phyloP scores from a whole-genome alignment of 2,888 invertebrate species.

The Pegoplata infirma region DNA sequence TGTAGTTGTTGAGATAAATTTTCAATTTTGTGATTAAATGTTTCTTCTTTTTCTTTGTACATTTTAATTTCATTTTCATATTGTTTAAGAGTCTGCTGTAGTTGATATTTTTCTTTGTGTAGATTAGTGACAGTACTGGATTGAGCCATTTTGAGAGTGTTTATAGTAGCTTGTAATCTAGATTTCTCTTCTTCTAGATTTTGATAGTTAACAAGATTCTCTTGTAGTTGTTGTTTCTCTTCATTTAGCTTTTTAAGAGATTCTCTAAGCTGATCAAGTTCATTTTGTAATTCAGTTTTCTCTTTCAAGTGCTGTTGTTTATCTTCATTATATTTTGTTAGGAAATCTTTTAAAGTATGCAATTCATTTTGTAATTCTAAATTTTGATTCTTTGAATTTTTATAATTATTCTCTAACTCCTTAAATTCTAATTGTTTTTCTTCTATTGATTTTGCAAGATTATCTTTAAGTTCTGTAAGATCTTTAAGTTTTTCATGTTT shows the following conservation, averaged over 20 bases:
- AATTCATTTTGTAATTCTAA: conserved; percentile 17
- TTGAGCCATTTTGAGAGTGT: conserved; percentile 17
- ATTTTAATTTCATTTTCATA: conserved; percentile 49
- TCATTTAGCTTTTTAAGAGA: conserved; percentile 5
- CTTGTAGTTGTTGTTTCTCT: conserved; percentile 30
- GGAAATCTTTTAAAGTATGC: background rate
- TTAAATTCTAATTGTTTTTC: conserved; percentile 32
- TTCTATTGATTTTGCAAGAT: background rate
- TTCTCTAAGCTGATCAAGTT: conserved; percentile 12
- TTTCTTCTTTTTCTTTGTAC: conserved; percentile 57
- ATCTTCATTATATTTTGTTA: background rate
- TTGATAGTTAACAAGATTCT: conserved; percentile 24
- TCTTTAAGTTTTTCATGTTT: background rate
- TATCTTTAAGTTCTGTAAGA: conserved; percentile 7
- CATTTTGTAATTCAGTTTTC: conserved; percentile 7
- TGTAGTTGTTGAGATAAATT: conserved; percentile 49
- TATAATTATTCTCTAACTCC: background rate
- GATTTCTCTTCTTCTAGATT: conserved; percentile 39
- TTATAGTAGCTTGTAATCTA: conserved; percentile 26
- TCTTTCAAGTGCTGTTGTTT: conserved; percentile 1
- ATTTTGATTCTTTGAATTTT: conserved; percentile 6
- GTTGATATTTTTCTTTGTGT: conserved; percentile 31
- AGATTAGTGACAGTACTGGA: conserved; percentile 3
- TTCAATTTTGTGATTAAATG: conserved; percentile 52
- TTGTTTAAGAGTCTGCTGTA: conserved; percentile 41